A percentile compares a stretch with the other conserved stretches of the same genome.
Evolutionary conservation across 37 sponge, comb jelly and placozoan species (phyloP).

Genomic region (Oopsacas minuta): DNA sequence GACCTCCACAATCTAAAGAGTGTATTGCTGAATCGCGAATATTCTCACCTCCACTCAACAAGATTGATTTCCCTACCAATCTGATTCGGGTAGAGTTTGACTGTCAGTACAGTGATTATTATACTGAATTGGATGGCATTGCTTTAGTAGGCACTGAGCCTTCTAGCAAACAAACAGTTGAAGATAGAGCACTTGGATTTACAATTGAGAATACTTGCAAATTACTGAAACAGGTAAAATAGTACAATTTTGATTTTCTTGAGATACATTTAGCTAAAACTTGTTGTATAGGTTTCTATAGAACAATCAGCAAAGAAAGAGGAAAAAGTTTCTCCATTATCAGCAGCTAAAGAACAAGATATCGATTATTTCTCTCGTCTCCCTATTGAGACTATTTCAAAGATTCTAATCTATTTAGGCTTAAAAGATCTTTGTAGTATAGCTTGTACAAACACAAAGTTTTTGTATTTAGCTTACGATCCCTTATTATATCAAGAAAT

Average conservation of each 20-base stretch:
- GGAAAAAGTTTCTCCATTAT: background rate
- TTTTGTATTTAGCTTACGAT: slow-evolving; percentile 46
- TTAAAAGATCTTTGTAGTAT: background rate
- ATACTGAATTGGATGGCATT: slow-evolving; percentile 59
- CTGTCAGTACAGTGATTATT: slow-evolving; percentile 38
- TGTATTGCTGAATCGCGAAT: background rate
- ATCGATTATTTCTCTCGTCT: background rate
- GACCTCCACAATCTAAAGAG: slow-evolving; percentile 29
- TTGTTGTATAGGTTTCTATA: background rate
- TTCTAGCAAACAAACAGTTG: background rate
- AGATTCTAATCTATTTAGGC: background rate
- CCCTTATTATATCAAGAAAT: slow-evolving; percentile 42
- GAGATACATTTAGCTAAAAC: too few species aligned
- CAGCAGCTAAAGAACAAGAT: background rate
- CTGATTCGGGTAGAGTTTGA: slow-evolving; percentile 53
- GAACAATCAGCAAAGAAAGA: background rate
- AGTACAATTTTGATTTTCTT: background rate
- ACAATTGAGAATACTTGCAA: slow-evolving; percentile 18
- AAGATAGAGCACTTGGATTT: slow-evolving; percentile 22
- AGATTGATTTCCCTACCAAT: slow-evolving; percentile 57
- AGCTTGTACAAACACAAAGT: slow-evolving; percentile 16
- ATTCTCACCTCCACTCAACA: slow-evolving; percentile 43
- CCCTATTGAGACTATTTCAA: background rate
- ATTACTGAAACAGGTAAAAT: slow-evolving; percentile 14
- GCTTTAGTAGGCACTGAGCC: slow-evolving; percentile 30